These are phyloP conservation scores for Notolabrus celidotus DNA, from an alignment of 2,797 vertebrate genomes.

Conservation along the genomic window DNA sequence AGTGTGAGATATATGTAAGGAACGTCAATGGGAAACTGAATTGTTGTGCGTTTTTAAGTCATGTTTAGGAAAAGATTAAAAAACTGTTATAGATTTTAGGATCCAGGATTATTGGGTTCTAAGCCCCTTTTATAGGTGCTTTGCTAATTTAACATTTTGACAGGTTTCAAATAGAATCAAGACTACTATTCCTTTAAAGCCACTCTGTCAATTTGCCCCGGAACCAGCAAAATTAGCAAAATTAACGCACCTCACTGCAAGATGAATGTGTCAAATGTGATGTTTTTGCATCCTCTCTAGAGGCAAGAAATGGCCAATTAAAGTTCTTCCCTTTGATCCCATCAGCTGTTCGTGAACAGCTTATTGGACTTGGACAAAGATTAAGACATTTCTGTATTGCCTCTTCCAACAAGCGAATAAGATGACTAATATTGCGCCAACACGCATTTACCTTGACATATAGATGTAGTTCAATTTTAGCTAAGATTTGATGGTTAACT, in stretches of 20 bases:
- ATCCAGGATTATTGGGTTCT: conserved; percentile 1
- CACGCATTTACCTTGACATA: too few relatives aligned
- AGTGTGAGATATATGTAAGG: conserved; percentile 14
- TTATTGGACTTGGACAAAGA: background rate
- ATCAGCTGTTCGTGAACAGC: background rate
- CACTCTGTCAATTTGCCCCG: background rate
- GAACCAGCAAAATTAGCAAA: background rate
- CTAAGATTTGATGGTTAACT: background rate
- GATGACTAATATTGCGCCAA: background rate
- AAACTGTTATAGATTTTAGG: background rate
- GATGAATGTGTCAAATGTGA: background rate
- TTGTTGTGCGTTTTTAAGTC: background rate
- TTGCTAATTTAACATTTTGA: conserved; percentile 10
- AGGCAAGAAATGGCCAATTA: background rate
- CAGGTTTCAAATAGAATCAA: conserved; percentile 5
- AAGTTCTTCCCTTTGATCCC: background rate
- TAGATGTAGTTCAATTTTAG: too few relatives aligned
- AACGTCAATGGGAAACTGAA: conserved; percentile 11
- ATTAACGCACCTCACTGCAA: background rate
- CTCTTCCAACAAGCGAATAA: background rate
- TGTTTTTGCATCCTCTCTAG: background rate
- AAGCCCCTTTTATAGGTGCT: too few relatives aligned
- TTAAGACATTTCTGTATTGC: background rate
- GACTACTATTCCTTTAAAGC: background rate
- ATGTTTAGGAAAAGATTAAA: conserved; percentile 1